Evolutionary conservation across 2,888 invertebrate species (phyloP).

Genomic region (Tachina grossa): DNA sequence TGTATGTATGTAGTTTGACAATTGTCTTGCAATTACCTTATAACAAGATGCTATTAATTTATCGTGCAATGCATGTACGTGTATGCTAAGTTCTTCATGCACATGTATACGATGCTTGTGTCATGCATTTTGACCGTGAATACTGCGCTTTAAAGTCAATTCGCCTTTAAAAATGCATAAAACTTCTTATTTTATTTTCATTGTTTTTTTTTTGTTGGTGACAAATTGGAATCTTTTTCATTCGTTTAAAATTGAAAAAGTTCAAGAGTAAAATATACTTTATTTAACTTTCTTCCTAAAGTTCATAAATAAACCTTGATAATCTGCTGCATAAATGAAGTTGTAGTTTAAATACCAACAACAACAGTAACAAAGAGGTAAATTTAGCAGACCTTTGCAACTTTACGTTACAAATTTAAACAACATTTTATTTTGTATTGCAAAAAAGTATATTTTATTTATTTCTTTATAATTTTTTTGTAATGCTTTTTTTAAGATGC

Average conservation of each 20-base stretch:
- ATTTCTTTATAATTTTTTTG: conserved; percentile 56
- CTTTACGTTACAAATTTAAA: conserved; percentile 16
- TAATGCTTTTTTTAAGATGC: conserved; percentile 65
- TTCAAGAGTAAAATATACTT: background rate
- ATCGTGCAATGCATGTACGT: too few species aligned
- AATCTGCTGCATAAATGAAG: conserved; percentile 44
- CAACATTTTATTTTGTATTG: conserved; percentile 34
- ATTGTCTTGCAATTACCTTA: too few species aligned
- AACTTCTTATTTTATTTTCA: too few species aligned
- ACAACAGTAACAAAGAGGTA: background rate
- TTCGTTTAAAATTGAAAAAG: background rate
- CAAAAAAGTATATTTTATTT: conserved; percentile 50
- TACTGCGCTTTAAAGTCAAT: too few species aligned
- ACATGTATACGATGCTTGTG: too few species aligned
- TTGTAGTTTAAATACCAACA: conserved; percentile 13
- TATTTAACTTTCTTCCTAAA: background rate
- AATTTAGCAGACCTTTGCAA: conserved; percentile 13
- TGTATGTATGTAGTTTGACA: too few species aligned
- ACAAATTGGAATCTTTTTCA: background rate
- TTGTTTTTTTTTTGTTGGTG: background rate
- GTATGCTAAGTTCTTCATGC: too few species aligned
- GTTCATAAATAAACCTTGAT: conserved; percentile 47
- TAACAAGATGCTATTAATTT: too few species aligned
- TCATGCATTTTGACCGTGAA: too few species aligned
- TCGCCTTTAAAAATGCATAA: too few species aligned